phyloP scores from a whole-genome alignment of 92 coral and sea anemone species.

The Scolanthus callimorphus region DNA sequence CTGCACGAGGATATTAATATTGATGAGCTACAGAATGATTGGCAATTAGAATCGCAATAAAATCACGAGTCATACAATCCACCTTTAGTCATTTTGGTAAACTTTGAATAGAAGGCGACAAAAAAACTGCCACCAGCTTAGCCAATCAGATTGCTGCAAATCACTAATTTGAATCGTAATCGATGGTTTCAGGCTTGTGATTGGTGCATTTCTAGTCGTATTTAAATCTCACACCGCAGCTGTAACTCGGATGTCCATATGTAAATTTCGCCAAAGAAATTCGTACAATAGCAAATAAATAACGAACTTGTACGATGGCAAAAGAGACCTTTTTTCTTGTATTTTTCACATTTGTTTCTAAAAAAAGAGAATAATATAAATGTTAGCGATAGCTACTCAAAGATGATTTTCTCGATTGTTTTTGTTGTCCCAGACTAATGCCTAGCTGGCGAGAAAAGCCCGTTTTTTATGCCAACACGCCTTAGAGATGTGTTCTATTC shows the following conservation, averaged over 20 bases:
- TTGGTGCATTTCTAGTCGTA: background rate
- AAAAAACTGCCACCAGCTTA: background rate
- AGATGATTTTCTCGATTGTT: no score
- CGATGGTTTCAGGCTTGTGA: background rate
- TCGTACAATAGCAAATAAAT: constrained; percentile 37
- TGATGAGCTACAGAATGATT: constrained; percentile 48
- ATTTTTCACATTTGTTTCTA: no score
- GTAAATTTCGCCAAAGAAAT: constrained; percentile 36
- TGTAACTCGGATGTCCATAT: constrained; percentile 12
- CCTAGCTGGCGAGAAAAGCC: no score
- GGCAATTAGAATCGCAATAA: constrained; percentile 62
- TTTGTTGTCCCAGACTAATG: no score
- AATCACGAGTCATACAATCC: constrained; percentile 21
- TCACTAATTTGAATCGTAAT: background rate
- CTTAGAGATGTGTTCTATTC: no score
- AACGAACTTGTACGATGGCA: background rate
- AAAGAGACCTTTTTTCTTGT: background rate
- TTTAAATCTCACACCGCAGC: background rate
- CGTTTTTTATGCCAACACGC: no score
- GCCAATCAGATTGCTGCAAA: background rate
- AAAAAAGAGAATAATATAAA: no score
- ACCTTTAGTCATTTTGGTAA: constrained; percentile 37
- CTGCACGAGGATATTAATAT: constrained; percentile 62
- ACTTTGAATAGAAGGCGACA: constrained; percentile 5
- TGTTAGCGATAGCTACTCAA: no score